These are phyloP conservation scores for Melieria picta DNA, from an alignment of 2,888 invertebrate genomes.

Conservation along the genomic window DNA sequence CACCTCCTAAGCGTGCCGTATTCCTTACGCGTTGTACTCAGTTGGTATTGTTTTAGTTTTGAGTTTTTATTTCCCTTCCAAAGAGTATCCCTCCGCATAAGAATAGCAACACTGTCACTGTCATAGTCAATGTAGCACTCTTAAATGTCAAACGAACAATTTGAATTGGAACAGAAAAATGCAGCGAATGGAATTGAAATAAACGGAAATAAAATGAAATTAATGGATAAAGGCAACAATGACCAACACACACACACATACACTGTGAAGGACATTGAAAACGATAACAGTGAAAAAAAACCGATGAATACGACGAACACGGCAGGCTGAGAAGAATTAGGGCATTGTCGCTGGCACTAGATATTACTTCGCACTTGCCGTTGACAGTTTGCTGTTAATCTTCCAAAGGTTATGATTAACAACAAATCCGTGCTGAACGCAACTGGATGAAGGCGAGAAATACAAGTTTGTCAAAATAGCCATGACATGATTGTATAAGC, in stretches of 20 bases:
- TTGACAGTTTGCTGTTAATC: too few relatives aligned
- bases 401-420: too few relatives aligned
- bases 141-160: slow-evolving; percentile 21
- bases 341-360: background rate
- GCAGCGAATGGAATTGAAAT: slow-evolving; percentile 18
- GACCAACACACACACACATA: slow-evolving; percentile 7
- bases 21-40: background rate
- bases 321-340: slow-evolving; percentile 20
- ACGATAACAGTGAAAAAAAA: background rate
- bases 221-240: background rate
- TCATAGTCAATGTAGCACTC: background rate
- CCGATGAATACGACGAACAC: slow-evolving; percentile 32
- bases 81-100: background rate
- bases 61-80: background rate
- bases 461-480: too few relatives aligned
- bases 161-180: slow-evolving; percentile 5
- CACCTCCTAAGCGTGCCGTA: background rate
- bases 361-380: too few relatives aligned
- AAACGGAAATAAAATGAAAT: background rate
- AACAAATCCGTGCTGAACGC: too few relatives aligned
- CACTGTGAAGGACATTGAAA: slow-evolving; percentile 1
- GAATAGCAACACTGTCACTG: background rate
- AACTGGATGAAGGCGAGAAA: too few relatives aligned
- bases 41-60: slow-evolving; percentile 1
- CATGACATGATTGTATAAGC: too few relatives aligned